These are phyloP conservation scores for Drosophila carrolli DNA, from an alignment of 1,140 invertebrate genomes.

Conservation along the genomic window DNA sequence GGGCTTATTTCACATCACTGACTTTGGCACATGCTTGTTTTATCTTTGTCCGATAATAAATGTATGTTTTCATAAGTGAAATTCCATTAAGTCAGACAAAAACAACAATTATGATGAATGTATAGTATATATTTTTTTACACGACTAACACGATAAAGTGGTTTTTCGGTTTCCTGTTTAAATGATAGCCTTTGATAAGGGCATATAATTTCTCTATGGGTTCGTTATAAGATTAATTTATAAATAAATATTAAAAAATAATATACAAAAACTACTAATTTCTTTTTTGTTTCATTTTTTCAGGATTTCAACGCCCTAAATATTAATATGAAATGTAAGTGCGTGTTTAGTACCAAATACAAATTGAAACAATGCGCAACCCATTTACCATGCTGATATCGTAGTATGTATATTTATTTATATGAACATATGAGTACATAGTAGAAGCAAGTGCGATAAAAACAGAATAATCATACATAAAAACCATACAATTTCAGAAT, in stretches of 20 bases:
- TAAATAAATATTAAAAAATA: background rate
- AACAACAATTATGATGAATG: background rate
- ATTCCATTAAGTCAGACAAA: background rate
- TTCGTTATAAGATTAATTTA: background rate
- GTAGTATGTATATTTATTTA: background rate
- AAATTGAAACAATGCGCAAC: background rate
- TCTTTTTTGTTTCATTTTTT: background rate
- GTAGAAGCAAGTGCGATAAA: slow-evolving; percentile 12
- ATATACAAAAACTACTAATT: background rate
- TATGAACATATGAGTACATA: slow-evolving; percentile 6
- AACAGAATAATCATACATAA: slow-evolving; percentile 4
- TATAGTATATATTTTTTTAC: background rate
- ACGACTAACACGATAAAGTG: no score
- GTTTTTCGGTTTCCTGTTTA: no score
- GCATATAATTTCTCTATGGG: no score
- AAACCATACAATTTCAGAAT: slow-evolving; percentile 25
- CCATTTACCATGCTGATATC: slow-evolving; percentile 15
- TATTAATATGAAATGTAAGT: slow-evolving; percentile 33
- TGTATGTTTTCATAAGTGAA: background rate
- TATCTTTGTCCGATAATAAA: background rate
- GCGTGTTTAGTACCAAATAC: background rate
- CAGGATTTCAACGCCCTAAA: slow-evolving; percentile 10
- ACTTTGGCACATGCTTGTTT: no score
- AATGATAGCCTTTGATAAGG: no score
- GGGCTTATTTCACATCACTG: no score